These are phyloP conservation scores for Podiceps cristatus DNA, from an alignment of 2,113 vertebrate genomes.

Conservation along the genomic window DNA sequence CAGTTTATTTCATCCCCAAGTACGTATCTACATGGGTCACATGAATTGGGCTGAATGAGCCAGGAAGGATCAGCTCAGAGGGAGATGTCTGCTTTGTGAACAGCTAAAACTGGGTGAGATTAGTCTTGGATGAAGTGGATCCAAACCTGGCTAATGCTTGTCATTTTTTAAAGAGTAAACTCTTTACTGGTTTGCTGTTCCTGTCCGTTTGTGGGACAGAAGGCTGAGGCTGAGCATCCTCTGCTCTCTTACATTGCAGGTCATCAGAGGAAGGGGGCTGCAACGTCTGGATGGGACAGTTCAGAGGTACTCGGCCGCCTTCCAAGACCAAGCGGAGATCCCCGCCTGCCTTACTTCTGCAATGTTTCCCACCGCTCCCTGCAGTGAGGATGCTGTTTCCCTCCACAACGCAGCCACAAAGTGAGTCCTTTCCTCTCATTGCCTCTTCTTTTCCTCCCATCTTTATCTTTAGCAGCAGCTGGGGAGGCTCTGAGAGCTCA, in stretches of 20 bases:
- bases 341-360: background rate
- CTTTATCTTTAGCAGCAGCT: background rate
- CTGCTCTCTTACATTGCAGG: background rate
- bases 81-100: background rate
- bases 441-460: background rate
- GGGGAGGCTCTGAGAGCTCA: background rate
- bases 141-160: background rate
- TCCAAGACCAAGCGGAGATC: background rate
- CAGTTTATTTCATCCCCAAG: background rate
- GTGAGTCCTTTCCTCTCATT: background rate
- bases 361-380: background rate
- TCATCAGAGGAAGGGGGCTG: background rate
- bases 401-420: background rate
- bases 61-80: background rate
- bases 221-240: background rate
- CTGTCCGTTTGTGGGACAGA: background rate
- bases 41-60: background rate
- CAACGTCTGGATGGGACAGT: background rate
- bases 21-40: rapidly evolving
- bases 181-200: background rate
- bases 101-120: background rate
- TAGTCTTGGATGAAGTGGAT: background rate
- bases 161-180: background rate
- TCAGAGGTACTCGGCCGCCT: rapidly evolving
- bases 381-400: background rate